phyloP scores from a whole-genome alignment of 2,113 vertebrate species.

The Sterna hirundo region DNA sequence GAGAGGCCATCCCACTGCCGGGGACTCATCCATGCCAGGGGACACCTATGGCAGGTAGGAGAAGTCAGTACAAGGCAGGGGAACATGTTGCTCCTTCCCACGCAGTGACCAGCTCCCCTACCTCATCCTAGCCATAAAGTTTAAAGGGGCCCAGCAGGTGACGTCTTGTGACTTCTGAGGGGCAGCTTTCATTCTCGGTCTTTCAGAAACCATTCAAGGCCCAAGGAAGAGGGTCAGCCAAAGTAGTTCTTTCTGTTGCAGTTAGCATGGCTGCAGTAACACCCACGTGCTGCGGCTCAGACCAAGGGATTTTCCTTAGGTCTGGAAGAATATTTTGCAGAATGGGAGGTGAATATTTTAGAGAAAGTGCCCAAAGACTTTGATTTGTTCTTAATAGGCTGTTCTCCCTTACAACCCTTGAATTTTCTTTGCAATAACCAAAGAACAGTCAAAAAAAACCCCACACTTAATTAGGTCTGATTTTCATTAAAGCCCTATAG shows the following conservation, averaged over 20 bases:
- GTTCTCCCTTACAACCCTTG: not conserved
- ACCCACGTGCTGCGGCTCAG: not conserved
- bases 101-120: not conserved
- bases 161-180: not conserved
- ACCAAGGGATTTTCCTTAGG: not conserved
- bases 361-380: not conserved
- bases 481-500: not conserved
- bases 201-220: not conserved
- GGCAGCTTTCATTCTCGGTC: not conserved
- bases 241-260: not conserved
- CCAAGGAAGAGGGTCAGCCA: not conserved
- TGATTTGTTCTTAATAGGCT: not conserved
- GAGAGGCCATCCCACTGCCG: not conserved
- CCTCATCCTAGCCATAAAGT: not conserved
- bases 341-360: not conserved
- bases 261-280: not conserved
- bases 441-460: not conserved
- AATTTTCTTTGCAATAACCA: not conserved
- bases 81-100: fast-evolving
- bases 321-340: not conserved
- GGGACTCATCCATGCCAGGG: fast-evolving
- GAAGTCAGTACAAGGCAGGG: not conserved
- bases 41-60: not conserved
- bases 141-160: not conserved
- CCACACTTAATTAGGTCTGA: not conserved